Evolutionary conservation across 1,140 invertebrate genomes (phyloP).

Genomic region (Neocloeon triangulifer): DNA sequence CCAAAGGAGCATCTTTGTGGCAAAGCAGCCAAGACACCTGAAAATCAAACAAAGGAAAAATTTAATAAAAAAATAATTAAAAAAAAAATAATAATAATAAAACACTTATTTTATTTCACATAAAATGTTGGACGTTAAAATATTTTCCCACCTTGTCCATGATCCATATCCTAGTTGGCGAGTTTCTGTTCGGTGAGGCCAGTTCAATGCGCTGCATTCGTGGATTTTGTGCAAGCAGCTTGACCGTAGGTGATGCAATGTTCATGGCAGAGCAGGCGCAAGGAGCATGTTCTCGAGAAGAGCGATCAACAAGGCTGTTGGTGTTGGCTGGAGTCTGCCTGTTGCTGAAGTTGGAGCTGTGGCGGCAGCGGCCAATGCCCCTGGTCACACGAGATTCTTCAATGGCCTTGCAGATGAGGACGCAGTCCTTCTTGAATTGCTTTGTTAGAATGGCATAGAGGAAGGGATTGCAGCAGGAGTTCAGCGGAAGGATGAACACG

Average conservation of each 20-base stretch:
- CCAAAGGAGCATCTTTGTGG: conserved; percentile 16
- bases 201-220: conserved; percentile 12
- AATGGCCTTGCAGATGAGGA: conserved; percentile 82
- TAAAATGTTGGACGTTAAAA: too few species aligned
- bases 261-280: conserved; percentile 49
- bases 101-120: too few species aligned
- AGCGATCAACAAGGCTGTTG: conserved; percentile 57
- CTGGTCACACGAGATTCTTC: conserved; percentile 77
- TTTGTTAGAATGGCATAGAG: conserved; percentile 92
- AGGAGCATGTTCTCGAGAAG: conserved; percentile 41
- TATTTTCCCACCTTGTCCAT: too few species aligned
- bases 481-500: conserved; percentile 82
- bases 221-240: conserved; percentile 10
- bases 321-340: conserved; percentile 70
- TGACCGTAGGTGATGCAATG: conserved; percentile 25
- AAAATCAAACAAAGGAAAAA: too few species aligned
- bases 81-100: too few species aligned
- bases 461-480: conserved; percentile 93
- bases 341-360: conserved; percentile 76
- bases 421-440: conserved; percentile 95
- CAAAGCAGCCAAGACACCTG: conserved; percentile 22
- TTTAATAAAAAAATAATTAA: too few species aligned
- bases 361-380: conserved; percentile 60
- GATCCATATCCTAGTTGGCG: conserved; percentile 14
- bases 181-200: conserved; percentile 14